phyloP scores from a whole-genome alignment of 2,113 vertebrate genomes.

The Helogale parvula region DNA sequence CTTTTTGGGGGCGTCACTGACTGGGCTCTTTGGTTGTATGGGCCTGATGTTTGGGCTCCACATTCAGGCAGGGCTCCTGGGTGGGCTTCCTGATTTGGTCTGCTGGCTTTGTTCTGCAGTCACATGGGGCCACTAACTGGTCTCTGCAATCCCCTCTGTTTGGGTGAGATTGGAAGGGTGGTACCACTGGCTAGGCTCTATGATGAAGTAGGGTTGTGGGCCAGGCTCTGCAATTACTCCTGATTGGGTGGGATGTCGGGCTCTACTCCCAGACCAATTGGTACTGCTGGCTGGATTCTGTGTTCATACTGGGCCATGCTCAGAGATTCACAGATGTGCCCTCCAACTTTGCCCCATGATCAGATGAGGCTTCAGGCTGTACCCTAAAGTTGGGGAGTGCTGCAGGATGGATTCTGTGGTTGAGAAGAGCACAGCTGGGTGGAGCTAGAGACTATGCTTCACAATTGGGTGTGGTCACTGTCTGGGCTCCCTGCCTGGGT shows the following conservation, averaged over 20 bases:
- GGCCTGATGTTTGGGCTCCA: not conserved
- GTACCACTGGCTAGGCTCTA: not conserved
- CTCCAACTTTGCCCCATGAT: not conserved
- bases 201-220: not conserved
- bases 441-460: not conserved
- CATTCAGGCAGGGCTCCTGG: not conserved
- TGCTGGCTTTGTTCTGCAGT: not conserved
- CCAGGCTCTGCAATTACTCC: not conserved
- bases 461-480: not conserved
- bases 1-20: not conserved
- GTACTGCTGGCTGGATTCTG: not conserved
- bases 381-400: not conserved
- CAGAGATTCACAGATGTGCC: not conserved
- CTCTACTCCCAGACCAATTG: not conserved
- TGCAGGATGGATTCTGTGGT: not conserved
- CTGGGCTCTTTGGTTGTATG: not conserved
- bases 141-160: not conserved
- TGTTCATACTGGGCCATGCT: not conserved
- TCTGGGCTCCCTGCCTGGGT: not conserved
- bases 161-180: not conserved
- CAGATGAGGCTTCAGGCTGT: no score
- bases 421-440: not conserved
- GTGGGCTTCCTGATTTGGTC: not conserved
- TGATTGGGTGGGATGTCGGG: not conserved
- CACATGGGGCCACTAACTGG: not conserved